Evolutionary conservation across 1,140 invertebrate species (phyloP), one percentile per base, ranked within the genome.

Genomic region (Venturia canescens): DNA sequence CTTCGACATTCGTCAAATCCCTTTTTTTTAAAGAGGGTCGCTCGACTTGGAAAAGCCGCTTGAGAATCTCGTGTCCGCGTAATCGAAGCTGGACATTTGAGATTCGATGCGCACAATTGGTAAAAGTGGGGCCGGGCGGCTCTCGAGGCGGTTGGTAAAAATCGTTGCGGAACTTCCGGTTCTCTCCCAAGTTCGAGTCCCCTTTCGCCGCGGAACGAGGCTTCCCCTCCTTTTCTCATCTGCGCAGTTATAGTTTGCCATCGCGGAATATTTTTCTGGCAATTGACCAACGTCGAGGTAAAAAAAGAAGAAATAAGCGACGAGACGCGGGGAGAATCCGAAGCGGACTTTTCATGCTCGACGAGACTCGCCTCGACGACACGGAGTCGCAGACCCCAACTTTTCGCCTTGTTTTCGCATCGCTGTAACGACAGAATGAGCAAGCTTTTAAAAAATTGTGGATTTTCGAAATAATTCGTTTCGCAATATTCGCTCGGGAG

Each of bases 111-210:
- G 53, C 21, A 23, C 18, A 57, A 57, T 57, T 57, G 18, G 21
- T 57, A 18, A 57, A 57, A 44, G 7, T 6, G 38, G 7, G 7
- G 38, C 3, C 38, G 13, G 38, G n/a, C n/a, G 38, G 11, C 38
- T 44, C 38, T n/a, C n/a, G n/a, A n/a, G 5, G 5, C 7, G 38
- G 13, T n/a, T 57, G 53, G 18, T 57, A 18, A 21, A 57, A 57
- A 57, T 57, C 21, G 53, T 18, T 57, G 53, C 53, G 53, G 53
- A 57, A 57, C 21, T 57, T 57, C 53, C 53, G 53, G 53, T 57
- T 23, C 21, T 57, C n/a, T 44, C 11, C 1, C 38, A 57, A 57
- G 53, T 23, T 18, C 21, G n/a, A n/a, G 5, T 21, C 53, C 1
- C 15, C 18, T 57, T 23, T 9, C n/a, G 18, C 18, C 53, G 6